These are phyloP conservation scores for Pedionomus torquatus DNA, from an alignment of 2,113 vertebrate genomes.

Conservation along the genomic window DNA sequence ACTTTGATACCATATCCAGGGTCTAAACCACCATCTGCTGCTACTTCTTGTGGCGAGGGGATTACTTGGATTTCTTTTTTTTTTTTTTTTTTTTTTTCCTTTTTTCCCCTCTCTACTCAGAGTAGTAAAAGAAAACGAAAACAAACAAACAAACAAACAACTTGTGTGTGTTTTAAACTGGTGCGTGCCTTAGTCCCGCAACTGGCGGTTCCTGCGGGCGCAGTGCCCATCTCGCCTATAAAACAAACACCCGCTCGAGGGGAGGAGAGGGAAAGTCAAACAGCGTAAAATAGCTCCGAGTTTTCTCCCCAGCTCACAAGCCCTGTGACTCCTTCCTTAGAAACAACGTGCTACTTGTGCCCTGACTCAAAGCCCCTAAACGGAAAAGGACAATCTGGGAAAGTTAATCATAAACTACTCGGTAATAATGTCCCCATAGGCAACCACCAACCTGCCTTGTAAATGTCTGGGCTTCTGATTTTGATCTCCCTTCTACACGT, in stretches of 20 bases:
- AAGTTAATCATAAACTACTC: slow-evolving; percentile 62
- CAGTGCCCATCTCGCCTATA: not conserved
- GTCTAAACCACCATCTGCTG: not conserved
- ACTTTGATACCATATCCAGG: not conserved
- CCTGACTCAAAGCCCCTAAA: not conserved
- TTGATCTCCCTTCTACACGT: slow-evolving; percentile 6
- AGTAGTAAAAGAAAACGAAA: not conserved
- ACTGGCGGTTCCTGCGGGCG: not conserved
- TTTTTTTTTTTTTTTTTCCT: not conserved
- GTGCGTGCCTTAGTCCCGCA: not conserved
- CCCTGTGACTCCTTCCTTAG: not conserved
- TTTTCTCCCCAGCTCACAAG: not conserved
- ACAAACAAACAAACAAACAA: not conserved
- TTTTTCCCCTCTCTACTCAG: not conserved
- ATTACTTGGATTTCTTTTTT: not conserved
- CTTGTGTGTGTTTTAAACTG: not conserved
- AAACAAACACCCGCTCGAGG: slow-evolving; percentile 38
- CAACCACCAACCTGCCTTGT: slow-evolving; percentile 26
- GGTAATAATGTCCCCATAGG: slow-evolving; percentile 43
- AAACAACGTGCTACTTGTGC: slow-evolving; percentile 5
- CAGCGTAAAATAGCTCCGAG: not conserved
- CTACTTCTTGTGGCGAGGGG: not conserved
- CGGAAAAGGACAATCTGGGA: slow-evolving; percentile 64
- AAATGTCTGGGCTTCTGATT: slow-evolving; percentile 58
- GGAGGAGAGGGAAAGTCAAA: slow-evolving; percentile 19